Base-by-base conservation (phyloP, 2,888 invertebrate species). In the Drosophila mulleri region DNA sequence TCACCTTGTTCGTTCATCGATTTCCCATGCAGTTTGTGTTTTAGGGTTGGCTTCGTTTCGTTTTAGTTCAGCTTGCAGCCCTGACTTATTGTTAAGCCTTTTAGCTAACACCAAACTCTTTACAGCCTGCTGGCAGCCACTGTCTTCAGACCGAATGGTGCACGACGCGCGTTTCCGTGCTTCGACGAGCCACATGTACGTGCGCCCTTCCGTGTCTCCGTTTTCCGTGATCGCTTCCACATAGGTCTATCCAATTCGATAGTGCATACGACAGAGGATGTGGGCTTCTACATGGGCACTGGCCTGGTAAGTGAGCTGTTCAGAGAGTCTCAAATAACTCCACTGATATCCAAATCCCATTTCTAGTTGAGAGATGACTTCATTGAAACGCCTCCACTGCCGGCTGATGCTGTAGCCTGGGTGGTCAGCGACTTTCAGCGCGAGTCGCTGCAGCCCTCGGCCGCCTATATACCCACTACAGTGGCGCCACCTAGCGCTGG, bases 181-280 rank as follows among this genome's bases (percentile, higher is more conserved):
- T 96, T 96, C 90, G 96, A 97, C 89, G 96, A 97, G 90, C 96
- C 96, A 6, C 95, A 96, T 76, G 95, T 96, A 86, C 95, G 96
- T 91, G 96, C 96, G 2, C 95, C 95, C 78, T 97, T 96, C 92
- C 95, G 95, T 90, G 94, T 97, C 90, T 96, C 96, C 44, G 96
- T 96, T 87, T 95, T 96, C 86, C 94, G 96, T 78, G 96, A 96
- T 92, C 94, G 96, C 90, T 96, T 96, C 92, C 96, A 97, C 92
- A 95, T 96, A 88, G 96, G 96, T 6, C 93, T 96, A 64, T 96
- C 96, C 92, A 96, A 96, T 90, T 96, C 96, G 93, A 96, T 96
- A 29, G 95, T 96, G 58, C 94, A 95, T 79, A 95, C 95, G 75
- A 96, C 96, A 1, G 95, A 95, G 89, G 95, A 96, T 86, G 95